Conservation (phyloP, 1,140 invertebrate species). For the Bombus polaris region DNA sequence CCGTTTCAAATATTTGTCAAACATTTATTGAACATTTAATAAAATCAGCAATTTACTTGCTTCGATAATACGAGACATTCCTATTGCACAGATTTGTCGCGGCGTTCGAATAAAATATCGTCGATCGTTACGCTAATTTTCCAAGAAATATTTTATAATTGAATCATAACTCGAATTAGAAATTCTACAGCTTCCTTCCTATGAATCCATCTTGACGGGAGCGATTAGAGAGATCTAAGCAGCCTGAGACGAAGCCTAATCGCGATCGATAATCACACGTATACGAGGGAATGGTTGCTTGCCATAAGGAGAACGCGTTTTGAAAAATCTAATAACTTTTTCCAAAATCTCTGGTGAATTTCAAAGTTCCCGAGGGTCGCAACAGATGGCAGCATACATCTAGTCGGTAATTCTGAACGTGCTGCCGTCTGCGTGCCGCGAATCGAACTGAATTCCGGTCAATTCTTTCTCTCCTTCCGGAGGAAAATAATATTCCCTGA, state of each 20-base stretch:
- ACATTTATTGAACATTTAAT: background rate
- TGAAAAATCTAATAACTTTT: constrained; percentile 38
- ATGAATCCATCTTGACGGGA: background rate
- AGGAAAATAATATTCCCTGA: constrained; percentile 52
- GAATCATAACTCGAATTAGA: background rate
- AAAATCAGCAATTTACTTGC: background rate
- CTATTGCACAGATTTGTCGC: too few species aligned
- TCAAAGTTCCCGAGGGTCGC: background rate
- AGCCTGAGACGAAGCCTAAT: rapidly evolving
- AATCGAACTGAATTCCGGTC: constrained; percentile 71
- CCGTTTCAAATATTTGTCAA: background rate
- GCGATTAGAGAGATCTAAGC: background rate
- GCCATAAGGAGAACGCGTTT: background rate
- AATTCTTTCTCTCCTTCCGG: constrained; percentile 57
- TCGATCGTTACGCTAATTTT: background rate
- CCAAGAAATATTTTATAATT: background rate
- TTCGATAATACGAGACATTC: background rate
- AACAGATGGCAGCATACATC: constrained; percentile 76
- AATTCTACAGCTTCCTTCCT: background rate
- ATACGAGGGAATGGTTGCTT: rapidly evolving
- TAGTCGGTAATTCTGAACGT: constrained; percentile 79
- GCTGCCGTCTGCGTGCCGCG: constrained; percentile 73
- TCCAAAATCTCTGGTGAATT: constrained; percentile 44
- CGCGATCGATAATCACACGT: background rate
- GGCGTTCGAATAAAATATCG: background rate